Evolutionary conservation across 2,113 vertebrate species (phyloP).

Genomic region (Thalassarche chlororhynchos): DNA sequence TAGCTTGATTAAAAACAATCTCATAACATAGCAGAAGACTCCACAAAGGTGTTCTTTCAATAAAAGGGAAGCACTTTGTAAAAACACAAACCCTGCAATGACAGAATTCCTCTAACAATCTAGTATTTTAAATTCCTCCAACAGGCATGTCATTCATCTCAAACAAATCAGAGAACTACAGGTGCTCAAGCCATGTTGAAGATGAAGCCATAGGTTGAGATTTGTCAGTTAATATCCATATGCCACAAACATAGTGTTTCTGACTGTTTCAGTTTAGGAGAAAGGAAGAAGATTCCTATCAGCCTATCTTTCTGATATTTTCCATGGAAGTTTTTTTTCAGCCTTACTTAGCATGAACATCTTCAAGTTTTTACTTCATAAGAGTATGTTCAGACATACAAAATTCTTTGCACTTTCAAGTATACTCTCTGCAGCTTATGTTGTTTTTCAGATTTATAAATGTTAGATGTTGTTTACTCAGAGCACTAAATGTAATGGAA

Average conservation of each 20-base stretch:
- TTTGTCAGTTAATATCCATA: neutral
- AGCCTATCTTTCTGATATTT: neutral
- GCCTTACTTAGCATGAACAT: neutral
- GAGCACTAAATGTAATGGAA: neutral
- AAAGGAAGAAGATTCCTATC: neutral
- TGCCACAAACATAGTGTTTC: neutral
- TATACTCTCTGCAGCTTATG: neutral
- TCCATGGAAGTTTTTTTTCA: neutral
- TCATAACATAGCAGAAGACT: neutral
- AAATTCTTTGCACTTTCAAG: neutral
- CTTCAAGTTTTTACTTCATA: neutral
- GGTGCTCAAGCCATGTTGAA: neutral
- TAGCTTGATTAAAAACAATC: neutral
- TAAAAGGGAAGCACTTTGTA: neutral
- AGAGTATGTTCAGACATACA: neutral
- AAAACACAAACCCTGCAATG: neutral
- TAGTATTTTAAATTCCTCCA: neutral
- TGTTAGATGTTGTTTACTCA: neutral
- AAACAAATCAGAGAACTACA: neutral
- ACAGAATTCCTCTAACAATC: neutral
- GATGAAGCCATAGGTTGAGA: neutral
- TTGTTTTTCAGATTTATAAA: neutral
- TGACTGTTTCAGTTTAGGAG: neutral
- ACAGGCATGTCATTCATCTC: neutral
- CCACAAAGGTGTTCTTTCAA: neutral